Evolutionary conservation across 2,888 invertebrate genomes (phyloP), one percentile per base, ranked within the genome.

Genomic region (Cantharis rustica): DNA sequence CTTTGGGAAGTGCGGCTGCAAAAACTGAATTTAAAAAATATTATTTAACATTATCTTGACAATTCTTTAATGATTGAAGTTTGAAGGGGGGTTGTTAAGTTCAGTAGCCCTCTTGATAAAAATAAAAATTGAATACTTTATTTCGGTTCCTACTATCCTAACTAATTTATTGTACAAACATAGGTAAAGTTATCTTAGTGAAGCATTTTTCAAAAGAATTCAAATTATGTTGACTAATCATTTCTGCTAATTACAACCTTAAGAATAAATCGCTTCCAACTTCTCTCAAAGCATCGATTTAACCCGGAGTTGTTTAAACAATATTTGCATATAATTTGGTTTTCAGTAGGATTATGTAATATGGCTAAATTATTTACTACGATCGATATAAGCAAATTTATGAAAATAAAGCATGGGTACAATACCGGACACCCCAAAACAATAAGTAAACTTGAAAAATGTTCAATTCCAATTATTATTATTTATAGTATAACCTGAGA

Each of bases 311-410:
- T 82, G 83, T 83, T 82, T 82, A 82, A 82, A 72, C 72, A 75
- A 72, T 80, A 83, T 83, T 83, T 83, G 81, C 82, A 83, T 83
- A 80, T 76, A 78, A 82, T 81, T 83, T 76, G 76, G 81, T 75
- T 81, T 80, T 79, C 70, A 76, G 62, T 31, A 72, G 75, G 68
- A 61, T 31, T n/a, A n/a, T n/a, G n/a, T 47, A 47, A 27, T 47
- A 71, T 61, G 47, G 64, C 68, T 71, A 72, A 61, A 71, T 75
- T 73, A 68, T 74, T 72, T 74, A 69, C 71, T 73, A 61, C 66
- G 77, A 75, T 75, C 75, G 69, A 75, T 75, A 75, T 23, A 62
- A 61, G n/a, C 68, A 69, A 69, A 69, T 13, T 31, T n/a, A 27
- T 31, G 20, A 61, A 47, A 47, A n/a, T 47, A 47, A 47, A n/a